Conservation (phyloP, 1,140 invertebrate genomes). For the Drosophila eugracilis region DNA sequence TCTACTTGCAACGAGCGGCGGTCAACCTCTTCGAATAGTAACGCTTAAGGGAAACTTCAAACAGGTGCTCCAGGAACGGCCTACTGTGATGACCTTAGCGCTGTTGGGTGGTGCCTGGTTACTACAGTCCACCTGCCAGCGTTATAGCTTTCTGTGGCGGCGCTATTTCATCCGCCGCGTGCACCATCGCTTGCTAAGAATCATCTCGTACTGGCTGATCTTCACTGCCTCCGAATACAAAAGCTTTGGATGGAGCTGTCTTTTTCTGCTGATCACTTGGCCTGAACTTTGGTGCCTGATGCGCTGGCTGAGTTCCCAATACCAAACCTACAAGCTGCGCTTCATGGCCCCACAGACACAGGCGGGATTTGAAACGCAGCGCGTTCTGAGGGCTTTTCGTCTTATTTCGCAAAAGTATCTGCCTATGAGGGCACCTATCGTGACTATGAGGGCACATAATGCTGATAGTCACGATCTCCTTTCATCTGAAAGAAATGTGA, state of each 20-base stretch:
- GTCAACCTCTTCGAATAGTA: background rate
- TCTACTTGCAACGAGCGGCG: background rate
- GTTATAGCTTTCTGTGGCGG: background rate
- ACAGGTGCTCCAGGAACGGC: constrained; percentile 4
- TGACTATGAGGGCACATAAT: too few relatives aligned
- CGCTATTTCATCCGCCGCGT: background rate
- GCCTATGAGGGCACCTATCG: too few relatives aligned
- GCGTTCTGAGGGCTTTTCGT: too few relatives aligned
- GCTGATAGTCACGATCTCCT: background rate
- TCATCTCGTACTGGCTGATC: constrained; percentile 3
- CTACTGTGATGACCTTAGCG: background rate
- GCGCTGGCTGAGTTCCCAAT: background rate
- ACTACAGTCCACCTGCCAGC: background rate
- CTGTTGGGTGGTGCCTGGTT: background rate
- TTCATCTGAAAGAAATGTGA: background rate
- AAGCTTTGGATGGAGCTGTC: background rate
- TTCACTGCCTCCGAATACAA: constrained; percentile 1
- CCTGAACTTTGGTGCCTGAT: background rate
- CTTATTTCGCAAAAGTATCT: too few relatives aligned
- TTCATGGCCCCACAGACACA: too few relatives aligned
- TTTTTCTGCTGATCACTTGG: background rate
- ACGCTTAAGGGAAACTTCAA: constrained; percentile 8
- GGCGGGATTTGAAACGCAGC: background rate
- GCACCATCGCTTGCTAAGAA: background rate
- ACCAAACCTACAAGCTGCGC: too few relatives aligned